Evolutionary conservation across 2,888 invertebrate genomes (phyloP).

Genomic region (Melanostoma mellinum): DNA sequence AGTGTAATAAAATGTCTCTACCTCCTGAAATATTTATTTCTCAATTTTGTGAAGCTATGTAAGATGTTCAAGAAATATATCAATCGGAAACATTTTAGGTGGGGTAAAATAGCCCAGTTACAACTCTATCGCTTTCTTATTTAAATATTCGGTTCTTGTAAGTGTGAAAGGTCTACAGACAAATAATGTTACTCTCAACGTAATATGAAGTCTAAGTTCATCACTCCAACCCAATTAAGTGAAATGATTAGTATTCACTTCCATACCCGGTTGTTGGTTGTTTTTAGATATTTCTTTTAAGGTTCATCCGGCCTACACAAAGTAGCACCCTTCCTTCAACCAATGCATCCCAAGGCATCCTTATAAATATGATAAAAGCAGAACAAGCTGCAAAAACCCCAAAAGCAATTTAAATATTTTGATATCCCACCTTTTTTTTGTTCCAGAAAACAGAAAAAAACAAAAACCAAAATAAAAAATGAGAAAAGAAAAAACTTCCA

Average conservation of each 20-base stretch:
- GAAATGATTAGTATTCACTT: constrained; percentile 28
- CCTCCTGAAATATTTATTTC: too few relatives aligned
- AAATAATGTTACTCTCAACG: too few relatives aligned
- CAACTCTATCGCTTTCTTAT: too few relatives aligned
- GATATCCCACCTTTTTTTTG: constrained; percentile 6
- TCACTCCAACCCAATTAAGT: constrained; percentile 13
- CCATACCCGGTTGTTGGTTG: constrained; percentile 1
- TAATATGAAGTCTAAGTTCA: constrained; percentile 12
- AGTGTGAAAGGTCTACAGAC: too few relatives aligned
- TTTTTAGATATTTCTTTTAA: constrained; percentile 7
- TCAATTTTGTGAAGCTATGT: too few relatives aligned
- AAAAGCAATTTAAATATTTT: constrained; percentile 37
- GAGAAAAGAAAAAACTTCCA: constrained; percentile 4
- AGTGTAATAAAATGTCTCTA: too few relatives aligned
- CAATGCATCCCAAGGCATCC: neutral
- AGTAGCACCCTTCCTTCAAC: neutral
- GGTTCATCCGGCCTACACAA: constrained; percentile 8
- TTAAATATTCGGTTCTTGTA: too few relatives aligned
- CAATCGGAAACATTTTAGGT: too few relatives aligned
- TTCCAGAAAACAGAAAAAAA: constrained; percentile 3
- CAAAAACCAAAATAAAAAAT: neutral
- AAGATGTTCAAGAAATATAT: too few relatives aligned
- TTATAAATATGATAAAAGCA: neutral
- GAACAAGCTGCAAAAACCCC: neutral
- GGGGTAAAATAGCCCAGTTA: too few relatives aligned